Base-by-base conservation (phyloP, 2,797 vertebrate genomes). In the Botia kubotai region DNA sequence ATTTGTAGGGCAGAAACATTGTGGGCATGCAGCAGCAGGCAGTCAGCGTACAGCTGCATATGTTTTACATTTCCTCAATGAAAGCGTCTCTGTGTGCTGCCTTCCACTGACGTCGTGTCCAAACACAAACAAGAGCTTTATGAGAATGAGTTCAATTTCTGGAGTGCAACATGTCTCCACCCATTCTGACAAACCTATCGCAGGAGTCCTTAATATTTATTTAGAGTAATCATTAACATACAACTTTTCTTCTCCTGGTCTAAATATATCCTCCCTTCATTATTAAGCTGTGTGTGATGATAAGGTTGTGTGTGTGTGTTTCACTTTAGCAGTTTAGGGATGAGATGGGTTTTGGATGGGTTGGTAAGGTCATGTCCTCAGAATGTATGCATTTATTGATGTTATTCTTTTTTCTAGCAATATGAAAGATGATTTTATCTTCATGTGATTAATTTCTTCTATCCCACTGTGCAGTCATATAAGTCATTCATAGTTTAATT, bases 61-160 rank as follows among this genome's bases (percentile, higher is more conserved):
- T 86, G 80, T 77, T 86, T 86, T 87, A 90, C 48, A 87, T 91
- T 90, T 88, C 68, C 81, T 66, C 84, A 85, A 88, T 86, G 67
- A 88, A 88, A 88, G 66, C 79, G 57, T 70, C 63, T 85, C 76
- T 85, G 58, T 86, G 80, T 86, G 67, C 69, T 74, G 72, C 50
- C 79, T 82, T 83, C 72, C 43, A 73, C 52, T 82, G 70, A 33
- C 50, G 78, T 80, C 58, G 71, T 50, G 17, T 84, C 43, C 81
- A 53, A 75, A 33, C 60, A 72, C 71, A 62, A 79, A 78, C 77
- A 78, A 68, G 53, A 21, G 53, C 74, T 79, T 86, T 62, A 77
- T 50, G 43, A 72, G 75, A 84, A 71, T 86, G 58, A 74, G 82
- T 84, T 75, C 69, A 84, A 82, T 58, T 82, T 66, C 36, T 79